Base-by-base conservation (phyloP, 2,888 invertebrate species). In the Cryptophagus acutangulus region DNA sequence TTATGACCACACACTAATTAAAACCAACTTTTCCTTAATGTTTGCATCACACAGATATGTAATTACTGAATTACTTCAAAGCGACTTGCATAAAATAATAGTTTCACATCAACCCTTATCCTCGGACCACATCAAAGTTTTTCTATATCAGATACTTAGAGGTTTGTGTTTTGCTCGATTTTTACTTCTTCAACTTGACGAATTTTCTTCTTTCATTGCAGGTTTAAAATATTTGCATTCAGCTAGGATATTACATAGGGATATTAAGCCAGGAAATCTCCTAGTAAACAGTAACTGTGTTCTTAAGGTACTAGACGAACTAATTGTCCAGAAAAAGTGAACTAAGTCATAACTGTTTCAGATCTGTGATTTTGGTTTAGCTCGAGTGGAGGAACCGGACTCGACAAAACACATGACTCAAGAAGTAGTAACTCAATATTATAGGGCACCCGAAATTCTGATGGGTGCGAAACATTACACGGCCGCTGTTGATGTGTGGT, bases 31-130 rank as follows among this genome's bases (percentile, higher is more conserved):
- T n/a, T n/a, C n/a, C n/a, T n/a, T n/a, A n/a, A n/a, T n/a, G n/a
- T n/a, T n/a, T n/a, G n/a, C n/a, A n/a, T n/a, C n/a, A n/a, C n/a
- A n/a, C n/a, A 99, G 96, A 77, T 97, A 99, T 78, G 96, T 99
- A 70, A 92, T 99, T 74, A 99, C 97, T 56, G 99, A 99, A 77
- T 81, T 99, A 63, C 87, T 99, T 71, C 97, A 99, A 77, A 96
- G 94, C 72, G 99, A 99, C 81, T 82, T 99, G 63, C 99, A 99
- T 79, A 97, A 97, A 81, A 99, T 99, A 72, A 99, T 99, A 74
- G 97, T 99, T 62, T 97, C 97, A 59, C 95, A 96, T 55, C 99
- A 99, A 73, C 94, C 94, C 65, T 85, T 99, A 59, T 94, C 96
- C 62, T 84, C 95, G 56, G 99, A 99, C 77, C 99, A 99, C 81